Percentiles rank a stretch among this genome's conserved stretches.
Evolutionary conservation across 2,797 vertebrate species (phyloP).

Genomic region (Platalea minor): DNA sequence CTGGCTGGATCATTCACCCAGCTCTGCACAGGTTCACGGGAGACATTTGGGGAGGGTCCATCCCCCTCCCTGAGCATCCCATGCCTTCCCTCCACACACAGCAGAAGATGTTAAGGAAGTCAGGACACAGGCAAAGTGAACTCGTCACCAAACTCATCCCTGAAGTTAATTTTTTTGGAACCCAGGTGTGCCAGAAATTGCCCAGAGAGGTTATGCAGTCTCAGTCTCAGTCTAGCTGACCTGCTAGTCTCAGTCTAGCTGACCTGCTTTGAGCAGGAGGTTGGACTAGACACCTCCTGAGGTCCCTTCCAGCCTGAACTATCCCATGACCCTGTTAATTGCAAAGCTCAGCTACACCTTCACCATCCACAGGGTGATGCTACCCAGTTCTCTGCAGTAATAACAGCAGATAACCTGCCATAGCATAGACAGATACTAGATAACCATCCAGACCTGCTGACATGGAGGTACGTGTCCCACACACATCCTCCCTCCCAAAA

Average conservation of each 20-base stretch:
- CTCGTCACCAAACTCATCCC: not conserved
- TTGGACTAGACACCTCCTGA: not conserved
- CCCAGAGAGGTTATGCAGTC: not conserved
- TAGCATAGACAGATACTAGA: not conserved
- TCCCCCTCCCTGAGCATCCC: not conserved
- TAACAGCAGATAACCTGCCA: not conserved
- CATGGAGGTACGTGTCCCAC: rapidly evolving
- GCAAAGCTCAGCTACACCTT: not conserved
- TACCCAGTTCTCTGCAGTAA: not conserved
- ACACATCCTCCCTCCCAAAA: not conserved
- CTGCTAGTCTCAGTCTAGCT: not conserved
- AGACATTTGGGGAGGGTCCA: not conserved
- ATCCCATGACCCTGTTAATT: not conserved
- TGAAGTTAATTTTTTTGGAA: not conserved
- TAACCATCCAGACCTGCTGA: not conserved
- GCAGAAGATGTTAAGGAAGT: not conserved
- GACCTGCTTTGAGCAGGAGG: not conserved
- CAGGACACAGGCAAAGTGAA: not conserved
- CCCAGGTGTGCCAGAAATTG: not conserved
- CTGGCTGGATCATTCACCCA: not conserved
- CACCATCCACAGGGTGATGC: not conserved
- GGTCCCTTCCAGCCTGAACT: not conserved
- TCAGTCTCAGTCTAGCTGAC: not conserved
- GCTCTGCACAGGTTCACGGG: not conserved
- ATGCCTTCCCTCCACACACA: not conserved